phyloP scores from a whole-genome alignment of 2,888 invertebrate species.

The Trichogramma dendrolimi region DNA sequence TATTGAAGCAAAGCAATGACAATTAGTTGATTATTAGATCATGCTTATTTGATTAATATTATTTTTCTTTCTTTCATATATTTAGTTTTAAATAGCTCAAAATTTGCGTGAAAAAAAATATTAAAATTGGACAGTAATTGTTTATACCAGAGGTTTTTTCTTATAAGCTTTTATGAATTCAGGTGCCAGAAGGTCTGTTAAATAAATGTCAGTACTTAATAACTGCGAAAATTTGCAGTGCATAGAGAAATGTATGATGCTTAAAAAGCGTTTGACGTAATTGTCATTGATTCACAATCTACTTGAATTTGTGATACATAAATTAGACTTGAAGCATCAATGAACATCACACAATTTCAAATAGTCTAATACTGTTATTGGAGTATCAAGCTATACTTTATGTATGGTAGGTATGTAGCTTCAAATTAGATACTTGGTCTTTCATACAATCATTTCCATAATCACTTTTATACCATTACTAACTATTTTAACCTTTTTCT shows the following conservation, averaged over 20 bases:
- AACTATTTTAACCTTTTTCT: neutral
- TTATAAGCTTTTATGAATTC: slow-evolving; percentile 53
- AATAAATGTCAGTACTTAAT: slow-evolving; percentile 48
- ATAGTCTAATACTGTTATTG: slow-evolving; percentile 43
- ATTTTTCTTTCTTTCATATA: no score
- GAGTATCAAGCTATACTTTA: slow-evolving; percentile 35
- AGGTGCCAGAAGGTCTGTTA: slow-evolving; percentile 51
- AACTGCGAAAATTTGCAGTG: slow-evolving; percentile 50
- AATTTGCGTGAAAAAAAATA: no score
- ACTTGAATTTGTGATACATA: slow-evolving; percentile 49
- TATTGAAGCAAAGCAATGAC: no score
- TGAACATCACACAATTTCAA: slow-evolving; percentile 42
- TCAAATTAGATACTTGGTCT: slow-evolving; percentile 50
- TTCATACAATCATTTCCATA: slow-evolving; percentile 13
- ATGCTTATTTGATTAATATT: no score
- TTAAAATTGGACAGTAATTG: no score
- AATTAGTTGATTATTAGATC: no score
- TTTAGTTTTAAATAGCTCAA: no score
- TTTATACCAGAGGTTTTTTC: slow-evolving; percentile 37
- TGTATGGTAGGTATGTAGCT: slow-evolving; percentile 51
- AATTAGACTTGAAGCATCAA: slow-evolving; percentile 50
- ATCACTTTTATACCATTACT: no score
- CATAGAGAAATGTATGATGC: slow-evolving; percentile 48
- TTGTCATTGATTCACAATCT: slow-evolving; percentile 48
- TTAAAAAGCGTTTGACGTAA: slow-evolving; percentile 48